These are phyloP conservation scores for Calonectris borealis DNA, from an alignment of 2,113 vertebrate species.

Conservation along the genomic window DNA sequence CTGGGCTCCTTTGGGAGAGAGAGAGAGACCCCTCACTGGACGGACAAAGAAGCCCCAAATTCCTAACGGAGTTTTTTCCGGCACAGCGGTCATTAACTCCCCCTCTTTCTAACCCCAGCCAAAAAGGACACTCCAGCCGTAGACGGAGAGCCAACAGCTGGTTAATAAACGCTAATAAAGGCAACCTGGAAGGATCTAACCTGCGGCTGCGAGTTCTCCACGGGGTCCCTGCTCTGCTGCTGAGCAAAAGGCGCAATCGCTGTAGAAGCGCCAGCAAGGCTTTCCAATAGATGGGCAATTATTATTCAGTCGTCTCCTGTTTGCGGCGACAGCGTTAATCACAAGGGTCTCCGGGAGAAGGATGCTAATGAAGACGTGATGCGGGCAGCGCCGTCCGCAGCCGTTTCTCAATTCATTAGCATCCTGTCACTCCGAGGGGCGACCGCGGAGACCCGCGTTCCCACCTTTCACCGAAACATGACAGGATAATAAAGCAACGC, in stretches of 20 bases:
- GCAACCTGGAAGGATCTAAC: not conserved
- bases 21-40: accelerated
- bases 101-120: not conserved
- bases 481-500: slow-evolving; percentile 36
- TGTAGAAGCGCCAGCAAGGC: slow-evolving; percentile 44
- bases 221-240: not conserved
- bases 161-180: not conserved
- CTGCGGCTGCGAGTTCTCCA: not conserved
- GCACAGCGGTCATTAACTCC: not conserved
- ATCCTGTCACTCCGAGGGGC: not conserved
- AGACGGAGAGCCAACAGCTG: not conserved
- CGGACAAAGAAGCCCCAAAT: not conserved
- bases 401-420: slow-evolving; percentile 63
- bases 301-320: slow-evolving; percentile 68
- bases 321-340: slow-evolving; percentile 64
- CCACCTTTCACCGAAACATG: slow-evolving; percentile 54
- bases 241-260: slow-evolving; percentile 36
- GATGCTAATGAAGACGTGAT: slow-evolving; percentile 74
- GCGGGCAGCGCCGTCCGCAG: not conserved
- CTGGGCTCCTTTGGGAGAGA: not conserved
- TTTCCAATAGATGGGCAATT: slow-evolving; percentile 44
- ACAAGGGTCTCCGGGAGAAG: slow-evolving; percentile 51
- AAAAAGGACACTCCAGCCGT: not conserved
- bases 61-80: not conserved
- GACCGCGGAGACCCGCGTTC: not conserved